Percentiles rank a stretch among this genome's conserved stretches.
phyloP scores from a whole-genome alignment of 2,888 invertebrate species.

The Pandemis cinnamomeana region DNA sequence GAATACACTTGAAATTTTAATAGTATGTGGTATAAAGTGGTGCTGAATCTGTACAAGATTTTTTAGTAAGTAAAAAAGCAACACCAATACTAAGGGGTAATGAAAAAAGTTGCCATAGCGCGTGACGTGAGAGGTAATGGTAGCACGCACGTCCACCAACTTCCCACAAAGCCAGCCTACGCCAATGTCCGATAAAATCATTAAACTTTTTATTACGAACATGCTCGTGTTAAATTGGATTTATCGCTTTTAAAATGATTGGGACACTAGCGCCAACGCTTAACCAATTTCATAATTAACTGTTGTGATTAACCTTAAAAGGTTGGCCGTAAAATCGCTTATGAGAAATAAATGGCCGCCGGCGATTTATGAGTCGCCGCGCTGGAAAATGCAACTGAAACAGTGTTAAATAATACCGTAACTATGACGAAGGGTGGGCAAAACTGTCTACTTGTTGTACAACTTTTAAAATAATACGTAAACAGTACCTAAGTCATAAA shows the following conservation, averaged over 20 bases:
- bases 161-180: conserved; percentile 19
- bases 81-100: conserved; percentile 25
- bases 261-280: conserved; percentile 13
- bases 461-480: neutral
- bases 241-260: conserved; percentile 26
- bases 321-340: conserved; percentile 7
- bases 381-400: neutral
- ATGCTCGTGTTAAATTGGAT: conserved; percentile 15
- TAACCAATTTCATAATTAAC: conserved; percentile 15
- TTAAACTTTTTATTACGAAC: conserved; percentile 17
- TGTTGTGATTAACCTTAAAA: conserved; percentile 1
- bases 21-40: too few relatives aligned
- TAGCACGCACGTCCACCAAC: conserved; percentile 18
- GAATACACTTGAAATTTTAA: too few relatives aligned
- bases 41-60: conserved; percentile 14
- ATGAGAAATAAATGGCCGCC: neutral
- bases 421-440: neutral
- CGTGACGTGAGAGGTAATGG: conserved; percentile 16
- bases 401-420: neutral
- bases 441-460: neutral
- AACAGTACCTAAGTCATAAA: neutral
- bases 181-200: conserved; percentile 36
- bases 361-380: neutral
- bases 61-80: conserved; percentile 10
- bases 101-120: conserved; percentile 32